A percentile compares a stretch with the other conserved stretches of the same genome.
Evolutionary conservation across 1,140 invertebrate species (phyloP).

Genomic region (Ceratina calcarata): DNA sequence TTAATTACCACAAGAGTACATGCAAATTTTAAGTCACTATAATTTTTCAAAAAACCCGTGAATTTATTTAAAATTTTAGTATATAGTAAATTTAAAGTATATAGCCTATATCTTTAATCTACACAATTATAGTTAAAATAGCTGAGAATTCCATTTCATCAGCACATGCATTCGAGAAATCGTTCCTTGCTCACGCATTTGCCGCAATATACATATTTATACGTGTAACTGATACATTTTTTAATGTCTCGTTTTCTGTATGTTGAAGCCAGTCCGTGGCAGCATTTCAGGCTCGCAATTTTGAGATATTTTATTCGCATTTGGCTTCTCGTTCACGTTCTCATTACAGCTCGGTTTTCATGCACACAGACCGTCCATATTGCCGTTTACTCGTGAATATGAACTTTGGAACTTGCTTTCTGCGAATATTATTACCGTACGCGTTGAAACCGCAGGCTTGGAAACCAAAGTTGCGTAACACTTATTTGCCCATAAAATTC

Average conservation of each 20-base stretch:
- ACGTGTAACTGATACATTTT: constrained; percentile 11
- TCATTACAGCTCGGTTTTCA: not conserved
- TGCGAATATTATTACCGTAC: too few species aligned
- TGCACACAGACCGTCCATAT: not conserved
- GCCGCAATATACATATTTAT: not conserved
- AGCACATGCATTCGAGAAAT: not conserved
- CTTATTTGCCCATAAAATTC: not conserved
- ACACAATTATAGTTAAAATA: not conserved
- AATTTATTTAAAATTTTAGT: too few species aligned
- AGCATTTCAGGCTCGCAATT: constrained; percentile 21
- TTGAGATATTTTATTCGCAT: constrained; percentile 33
- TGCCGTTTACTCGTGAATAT: not conserved
- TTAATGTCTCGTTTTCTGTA: constrained; percentile 33
- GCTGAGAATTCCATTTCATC: not conserved
- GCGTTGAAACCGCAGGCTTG: too few species aligned
- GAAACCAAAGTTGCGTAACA: not conserved
- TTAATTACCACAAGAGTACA: too few species aligned
- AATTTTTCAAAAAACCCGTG: too few species aligned
- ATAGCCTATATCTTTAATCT: too few species aligned
- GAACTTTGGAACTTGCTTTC: too few species aligned
- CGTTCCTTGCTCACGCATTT: not conserved
- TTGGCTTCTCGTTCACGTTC: constrained; percentile 10
- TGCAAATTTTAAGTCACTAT: too few species aligned
- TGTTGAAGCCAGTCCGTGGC: constrained; percentile 36
- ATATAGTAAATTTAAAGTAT: too few species aligned